phyloP scores from a whole-genome alignment of 2,113 vertebrate species.

The Austrofundulus limnaeus region DNA sequence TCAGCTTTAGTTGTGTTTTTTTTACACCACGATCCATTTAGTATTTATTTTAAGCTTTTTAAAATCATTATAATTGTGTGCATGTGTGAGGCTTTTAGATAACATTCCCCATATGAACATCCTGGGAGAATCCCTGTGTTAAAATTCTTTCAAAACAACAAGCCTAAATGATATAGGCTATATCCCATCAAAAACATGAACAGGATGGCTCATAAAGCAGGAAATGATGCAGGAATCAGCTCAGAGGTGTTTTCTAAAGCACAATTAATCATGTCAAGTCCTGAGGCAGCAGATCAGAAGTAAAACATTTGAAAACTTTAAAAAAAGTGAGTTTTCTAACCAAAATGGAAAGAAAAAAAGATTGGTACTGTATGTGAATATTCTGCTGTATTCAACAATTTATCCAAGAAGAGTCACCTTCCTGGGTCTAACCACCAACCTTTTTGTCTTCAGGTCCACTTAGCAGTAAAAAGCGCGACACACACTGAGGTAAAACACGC shows the following conservation, averaged over 20 bases:
- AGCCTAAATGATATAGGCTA: no score
- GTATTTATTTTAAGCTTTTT: not conserved
- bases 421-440: not conserved
- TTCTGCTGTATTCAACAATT: conserved; percentile 1
- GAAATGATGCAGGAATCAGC: not conserved
- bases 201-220: conserved; percentile 4
- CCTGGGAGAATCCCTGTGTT: conserved; percentile 1
- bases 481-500: conserved; percentile 39
- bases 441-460: conserved; percentile 29
- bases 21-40: not conserved
- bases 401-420: conserved; percentile 5
- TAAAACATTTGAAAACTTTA: not conserved
- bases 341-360: not conserved
- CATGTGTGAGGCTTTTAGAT: not conserved
- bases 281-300: not conserved
- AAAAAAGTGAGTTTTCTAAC: not conserved
- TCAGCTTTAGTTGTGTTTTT: no score
- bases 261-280: not conserved
- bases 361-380: not conserved
- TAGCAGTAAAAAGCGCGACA: conserved; percentile 56
- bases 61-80: not conserved
- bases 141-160: conserved; percentile 23
- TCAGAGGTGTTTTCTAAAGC: not conserved
- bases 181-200: conserved; percentile 12
- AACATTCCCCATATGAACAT: not conserved